Evolutionary conservation across 2,113 vertebrate genomes (phyloP).

Genomic region (Brachypodius melanocephalos): DNA sequence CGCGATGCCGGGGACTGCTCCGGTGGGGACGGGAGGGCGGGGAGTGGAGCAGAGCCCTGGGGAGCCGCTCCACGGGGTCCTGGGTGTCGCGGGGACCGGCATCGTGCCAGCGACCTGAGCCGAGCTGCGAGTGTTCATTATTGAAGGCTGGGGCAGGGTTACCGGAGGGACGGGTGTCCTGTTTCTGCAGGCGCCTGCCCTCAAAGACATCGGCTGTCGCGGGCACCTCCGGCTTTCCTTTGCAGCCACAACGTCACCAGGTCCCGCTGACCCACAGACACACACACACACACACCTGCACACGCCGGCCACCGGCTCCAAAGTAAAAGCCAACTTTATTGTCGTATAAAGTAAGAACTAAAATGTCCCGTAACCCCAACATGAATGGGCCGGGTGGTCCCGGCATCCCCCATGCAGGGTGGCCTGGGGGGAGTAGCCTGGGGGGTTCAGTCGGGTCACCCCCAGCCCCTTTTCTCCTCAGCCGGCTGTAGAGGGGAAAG

Average conservation of each 20-base stretch:
- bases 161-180: background rate
- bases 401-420: background rate
- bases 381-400: background rate
- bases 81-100: background rate
- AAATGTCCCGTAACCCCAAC: conserved; percentile 33
- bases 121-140: background rate
- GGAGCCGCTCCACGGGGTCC: background rate
- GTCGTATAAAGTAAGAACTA: conserved; percentile 31
- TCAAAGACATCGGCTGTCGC: background rate
- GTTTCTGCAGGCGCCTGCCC: background rate
- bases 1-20: accelerated
- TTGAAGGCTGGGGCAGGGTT: conserved; percentile 5
- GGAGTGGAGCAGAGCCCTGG: accelerated
- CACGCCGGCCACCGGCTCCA: background rate
- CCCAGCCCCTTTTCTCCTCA: background rate
- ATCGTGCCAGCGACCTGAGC: background rate
- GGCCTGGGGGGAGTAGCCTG: background rate
- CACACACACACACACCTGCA: background rate
- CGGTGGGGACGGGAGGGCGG: accelerated
- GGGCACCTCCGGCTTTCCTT: background rate
- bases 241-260: background rate
- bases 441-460: background rate
- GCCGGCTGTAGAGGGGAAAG: background rate
- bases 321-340: conserved; percentile 58
- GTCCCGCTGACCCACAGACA: accelerated